These are phyloP conservation scores for Actinia tenebrosa DNA, from an alignment of 64 coral and sea anemone genomes.

Conservation along the genomic window DNA sequence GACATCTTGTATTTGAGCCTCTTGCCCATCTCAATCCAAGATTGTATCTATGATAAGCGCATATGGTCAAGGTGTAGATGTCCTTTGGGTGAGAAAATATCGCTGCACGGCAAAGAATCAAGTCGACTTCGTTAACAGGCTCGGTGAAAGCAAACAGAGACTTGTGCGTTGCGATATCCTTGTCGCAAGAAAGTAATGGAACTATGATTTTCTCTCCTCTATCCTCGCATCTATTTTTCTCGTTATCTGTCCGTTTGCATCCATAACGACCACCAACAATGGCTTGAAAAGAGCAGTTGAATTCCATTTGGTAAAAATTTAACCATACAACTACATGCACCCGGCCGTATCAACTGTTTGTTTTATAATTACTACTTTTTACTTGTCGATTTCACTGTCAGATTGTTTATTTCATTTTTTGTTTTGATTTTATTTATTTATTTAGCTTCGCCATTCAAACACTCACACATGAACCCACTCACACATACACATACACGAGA, in stretches of 20 bases:
- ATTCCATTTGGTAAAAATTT: not conserved
- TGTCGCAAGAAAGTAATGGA: conserved; percentile 21
- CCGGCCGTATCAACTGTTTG: not conserved
- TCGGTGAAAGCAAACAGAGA: conserved; percentile 16
- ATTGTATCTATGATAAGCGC: not conserved
- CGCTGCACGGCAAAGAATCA: conserved; percentile 31
- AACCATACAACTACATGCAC: not conserved
- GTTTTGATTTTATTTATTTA: not conserved
- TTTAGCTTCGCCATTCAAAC: too few relatives aligned
- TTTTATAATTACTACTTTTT: not conserved
- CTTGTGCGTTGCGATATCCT: conserved; percentile 17
- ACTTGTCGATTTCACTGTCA: not conserved
- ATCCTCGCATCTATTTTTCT: not conserved
- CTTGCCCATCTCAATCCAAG: conserved; percentile 20
- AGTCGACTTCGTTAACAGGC: conserved; percentile 18
- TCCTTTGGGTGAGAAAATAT: not conserved
- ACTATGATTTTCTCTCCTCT: not conserved
- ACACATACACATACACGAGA: too few relatives aligned
- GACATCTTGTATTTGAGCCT: conserved; percentile 25
- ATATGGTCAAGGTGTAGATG: conserved; percentile 6
- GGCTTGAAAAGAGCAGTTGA: conserved; percentile 13
- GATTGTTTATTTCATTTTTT: not conserved
- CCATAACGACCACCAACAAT: conserved; percentile 24
- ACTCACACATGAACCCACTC: too few relatives aligned
- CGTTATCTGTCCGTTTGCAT: not conserved